Evolutionary conservation across 2,888 invertebrate species (phyloP), one percentile per base, ranked within the genome.

Genomic region (Cyclophora punctaria): DNA sequence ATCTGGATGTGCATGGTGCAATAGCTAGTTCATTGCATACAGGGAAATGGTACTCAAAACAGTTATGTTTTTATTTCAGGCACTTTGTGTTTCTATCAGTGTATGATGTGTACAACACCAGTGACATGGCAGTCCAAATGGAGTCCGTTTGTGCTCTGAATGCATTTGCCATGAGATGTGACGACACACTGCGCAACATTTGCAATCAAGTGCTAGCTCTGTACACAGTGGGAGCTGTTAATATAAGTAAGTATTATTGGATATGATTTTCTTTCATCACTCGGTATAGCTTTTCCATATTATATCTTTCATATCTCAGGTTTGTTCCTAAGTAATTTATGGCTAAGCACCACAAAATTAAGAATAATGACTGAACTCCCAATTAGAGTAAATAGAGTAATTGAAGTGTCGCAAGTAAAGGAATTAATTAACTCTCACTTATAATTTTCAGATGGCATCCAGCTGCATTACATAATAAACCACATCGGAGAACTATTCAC

Each of bases 201-300:
- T 89, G 96, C 59, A 90, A 90, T 53, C 97, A 97, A 81, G 80
- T 96, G 47, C 91, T 93, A 67, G 92, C 93, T 3, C 87, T 96
- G 47, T 91, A 92, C 63, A 87, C 86, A 47, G 90, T 89, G 66
- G 89, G 83, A 52, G 63, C 79, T 45, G 69, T 88, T 43, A 86
- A 83, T 62, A 65, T 85, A n/a, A 78, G 88, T 88, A 78, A 79
- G 82, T 62, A 41, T 49, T 34, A 40, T 55, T 6, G 47, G 3
- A 41, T 49, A 20, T 20, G 20, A 20, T 20, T 20, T 20, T 20
- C 20, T 20, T 20, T 20, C 20, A 20, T 20, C 20, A 20, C 20
- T 20, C 20, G 1, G 20, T 20, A 1, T 20, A 20, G 20, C 20
- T 20, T 20, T 20, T 20, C 20, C 20, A 20, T n/a, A n/a, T 20